Conservation (phyloP, 64 coral and sea anemone species). For the Actinia tenebrosa region DNA sequence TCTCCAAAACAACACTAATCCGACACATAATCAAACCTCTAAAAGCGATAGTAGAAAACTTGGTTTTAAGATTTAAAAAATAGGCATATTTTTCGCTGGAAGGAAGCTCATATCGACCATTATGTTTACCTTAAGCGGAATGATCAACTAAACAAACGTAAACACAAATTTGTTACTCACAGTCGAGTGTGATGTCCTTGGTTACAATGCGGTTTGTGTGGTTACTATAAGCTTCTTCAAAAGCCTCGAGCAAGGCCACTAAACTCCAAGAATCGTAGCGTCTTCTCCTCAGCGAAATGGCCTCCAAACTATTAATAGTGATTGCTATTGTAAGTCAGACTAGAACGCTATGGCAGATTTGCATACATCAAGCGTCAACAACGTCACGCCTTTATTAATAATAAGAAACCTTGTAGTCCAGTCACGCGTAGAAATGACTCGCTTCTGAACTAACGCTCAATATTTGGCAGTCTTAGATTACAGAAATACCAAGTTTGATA, state of each 20-base stretch:
- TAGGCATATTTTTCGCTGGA: neutral
- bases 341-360: slow-evolving; percentile 10
- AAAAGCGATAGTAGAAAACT: neutral
- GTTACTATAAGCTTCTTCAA: neutral
- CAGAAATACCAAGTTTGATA: neutral
- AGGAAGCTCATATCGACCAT: neutral
- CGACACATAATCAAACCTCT: neutral
- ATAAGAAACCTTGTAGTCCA: neutral
- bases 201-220: neutral
- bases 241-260: neutral
- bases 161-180: slow-evolving; percentile 9
- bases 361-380: slow-evolving; percentile 26
- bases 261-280: neutral
- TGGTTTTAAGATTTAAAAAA: neutral
- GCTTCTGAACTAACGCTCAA: neutral
- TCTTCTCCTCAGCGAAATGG: neutral
- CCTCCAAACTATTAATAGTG: slow-evolving; percentile 8
- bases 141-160: slow-evolving; percentile 16
- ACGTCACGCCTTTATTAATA: slow-evolving; percentile 11
- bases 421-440: slow-evolving; percentile 19
- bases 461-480: neutral
- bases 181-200: neutral
- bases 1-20: neutral
- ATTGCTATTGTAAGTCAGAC: slow-evolving; percentile 4
- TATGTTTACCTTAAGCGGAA: neutral